Evolutionary conservation across 1,140 invertebrate genomes (phyloP).

Genomic region (Solenopsis invicta): DNA sequence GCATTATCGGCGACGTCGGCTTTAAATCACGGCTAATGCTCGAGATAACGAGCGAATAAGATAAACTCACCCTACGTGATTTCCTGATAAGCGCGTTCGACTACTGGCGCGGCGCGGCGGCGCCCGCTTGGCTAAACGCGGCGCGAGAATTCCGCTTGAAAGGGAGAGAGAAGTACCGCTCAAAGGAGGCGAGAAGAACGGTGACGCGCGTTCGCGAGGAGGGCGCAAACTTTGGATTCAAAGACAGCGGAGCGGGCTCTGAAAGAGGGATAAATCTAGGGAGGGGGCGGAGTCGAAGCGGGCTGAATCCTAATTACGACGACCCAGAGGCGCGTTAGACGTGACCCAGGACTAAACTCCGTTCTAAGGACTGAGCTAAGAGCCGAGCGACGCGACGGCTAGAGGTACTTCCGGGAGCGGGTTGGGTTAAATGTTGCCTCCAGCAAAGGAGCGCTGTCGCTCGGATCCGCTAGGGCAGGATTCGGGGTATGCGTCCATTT

Average conservation of each 20-base stretch:
- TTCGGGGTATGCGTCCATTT: slow-evolving; percentile 64
- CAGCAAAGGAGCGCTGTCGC: slow-evolving; percentile 45
- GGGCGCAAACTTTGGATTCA: slow-evolving; percentile 54
- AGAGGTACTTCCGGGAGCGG: slow-evolving; percentile 11
- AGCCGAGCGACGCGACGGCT: slow-evolving; percentile 28
- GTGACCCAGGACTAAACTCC: slow-evolving; percentile 71
- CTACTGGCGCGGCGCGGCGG: slow-evolving; percentile 62
- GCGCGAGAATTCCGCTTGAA: neutral
- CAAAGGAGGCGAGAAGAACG: slow-evolving; percentile 48
- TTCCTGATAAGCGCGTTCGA: slow-evolving; percentile 80
- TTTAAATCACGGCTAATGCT: slow-evolving; percentile 69
- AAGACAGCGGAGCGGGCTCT: slow-evolving; percentile 34
- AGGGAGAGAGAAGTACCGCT: neutral
- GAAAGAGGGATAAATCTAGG: slow-evolving; percentile 72
- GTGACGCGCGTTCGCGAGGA: slow-evolving; percentile 9
- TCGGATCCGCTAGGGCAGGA: slow-evolving; percentile 48
- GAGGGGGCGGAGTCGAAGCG: slow-evolving; percentile 65
- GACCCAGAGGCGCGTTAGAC: slow-evolving; percentile 67
- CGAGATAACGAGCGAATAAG: slow-evolving; percentile 69
- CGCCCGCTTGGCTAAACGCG: slow-evolving; percentile 46
- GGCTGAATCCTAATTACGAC: slow-evolving; percentile 76
- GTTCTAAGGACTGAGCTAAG: slow-evolving; percentile 65
- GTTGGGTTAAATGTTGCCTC: slow-evolving; percentile 68
- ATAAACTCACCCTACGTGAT: slow-evolving; percentile 73
- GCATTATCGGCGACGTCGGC: slow-evolving; percentile 54